A percentile compares a stretch with the other conserved stretches of the same genome.
Conservation (phyloP, 1,140 invertebrate genomes). For the Rhyacophila brunnea region DNA sequence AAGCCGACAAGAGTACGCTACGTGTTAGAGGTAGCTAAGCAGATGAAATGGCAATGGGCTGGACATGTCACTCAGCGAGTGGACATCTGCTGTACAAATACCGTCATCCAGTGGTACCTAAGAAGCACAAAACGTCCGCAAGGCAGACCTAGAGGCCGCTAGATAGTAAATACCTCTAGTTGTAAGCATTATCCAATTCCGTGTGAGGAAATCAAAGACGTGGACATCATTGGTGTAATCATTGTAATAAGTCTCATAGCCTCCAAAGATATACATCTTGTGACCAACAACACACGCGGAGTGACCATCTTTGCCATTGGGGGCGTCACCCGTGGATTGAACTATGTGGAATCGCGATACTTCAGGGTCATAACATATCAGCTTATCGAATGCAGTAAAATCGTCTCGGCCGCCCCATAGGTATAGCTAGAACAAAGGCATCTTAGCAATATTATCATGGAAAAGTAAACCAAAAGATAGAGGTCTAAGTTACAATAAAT, state of each 20-base stretch:
- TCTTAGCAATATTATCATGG: no score
- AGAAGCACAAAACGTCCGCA: no score
- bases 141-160: no score
- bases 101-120: no score
- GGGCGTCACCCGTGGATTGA: constrained; percentile 63
- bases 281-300: constrained; percentile 79
- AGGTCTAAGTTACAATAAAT: no score
- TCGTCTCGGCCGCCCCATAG: constrained; percentile 92
- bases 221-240: constrained; percentile 79
- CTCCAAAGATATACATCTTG: constrained; percentile 89
- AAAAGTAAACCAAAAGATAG: no score
- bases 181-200: constrained; percentile 67
- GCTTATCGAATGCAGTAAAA: constrained; percentile 69
- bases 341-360: constrained; percentile 68
- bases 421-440: constrained; percentile 58
- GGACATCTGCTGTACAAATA: no score
- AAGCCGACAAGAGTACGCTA: no score
- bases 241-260: constrained; percentile 77
- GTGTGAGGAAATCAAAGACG: constrained; percentile 69
- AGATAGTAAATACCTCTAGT: constrained; percentile 39
- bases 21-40: no score
- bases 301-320: constrained; percentile 85
- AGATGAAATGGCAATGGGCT: no score
- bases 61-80: no score
- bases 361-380: constrained; percentile 80